phyloP scores from a whole-genome alignment of 2,113 vertebrate genomes.

The Rhineura floridana region DNA sequence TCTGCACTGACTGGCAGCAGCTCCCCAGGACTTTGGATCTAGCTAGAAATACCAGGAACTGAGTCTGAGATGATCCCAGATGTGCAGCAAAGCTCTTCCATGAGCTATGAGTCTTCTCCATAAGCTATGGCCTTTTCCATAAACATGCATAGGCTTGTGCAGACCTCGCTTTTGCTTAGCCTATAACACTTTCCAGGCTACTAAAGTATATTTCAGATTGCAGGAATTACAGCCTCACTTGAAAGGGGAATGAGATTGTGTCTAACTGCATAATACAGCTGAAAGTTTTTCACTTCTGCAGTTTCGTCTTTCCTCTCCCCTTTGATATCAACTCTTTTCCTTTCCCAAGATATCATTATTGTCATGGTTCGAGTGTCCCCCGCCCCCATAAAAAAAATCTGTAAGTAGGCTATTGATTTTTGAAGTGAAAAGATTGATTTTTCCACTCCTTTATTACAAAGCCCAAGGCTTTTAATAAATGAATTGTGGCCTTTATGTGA shows the following conservation, averaged over 20 bases:
- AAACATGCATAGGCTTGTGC: background rate
- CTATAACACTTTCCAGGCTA: background rate
- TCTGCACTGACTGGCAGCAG: background rate
- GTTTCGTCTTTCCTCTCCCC: background rate
- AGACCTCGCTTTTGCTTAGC: background rate
- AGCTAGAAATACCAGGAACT: background rate
- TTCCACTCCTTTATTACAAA: slow-evolving; percentile 16
- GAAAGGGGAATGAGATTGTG: background rate
- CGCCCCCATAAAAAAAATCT: background rate
- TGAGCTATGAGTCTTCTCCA: background rate
- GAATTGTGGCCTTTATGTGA: slow-evolving; percentile 21
- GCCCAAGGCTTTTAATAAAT: slow-evolving; percentile 41
- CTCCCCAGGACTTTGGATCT: background rate
- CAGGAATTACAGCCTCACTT: background rate
- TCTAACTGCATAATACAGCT: background rate
- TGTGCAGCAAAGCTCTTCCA: too few relatives aligned
- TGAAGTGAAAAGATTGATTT: slow-evolving; percentile 38
- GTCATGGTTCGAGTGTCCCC: background rate
- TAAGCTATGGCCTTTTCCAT: background rate
- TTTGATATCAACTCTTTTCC: slow-evolving; percentile 11
- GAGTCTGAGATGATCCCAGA: too few relatives aligned
- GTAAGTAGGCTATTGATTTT: slow-evolving; percentile 22
- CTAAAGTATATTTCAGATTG: background rate
- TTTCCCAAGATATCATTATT: slow-evolving; percentile 29
- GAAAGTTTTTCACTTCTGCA: background rate